Evolutionary conservation across 2,888 invertebrate genomes (phyloP), one percentile per base, ranked within the genome.

Genomic region (Altica lythri): DNA sequence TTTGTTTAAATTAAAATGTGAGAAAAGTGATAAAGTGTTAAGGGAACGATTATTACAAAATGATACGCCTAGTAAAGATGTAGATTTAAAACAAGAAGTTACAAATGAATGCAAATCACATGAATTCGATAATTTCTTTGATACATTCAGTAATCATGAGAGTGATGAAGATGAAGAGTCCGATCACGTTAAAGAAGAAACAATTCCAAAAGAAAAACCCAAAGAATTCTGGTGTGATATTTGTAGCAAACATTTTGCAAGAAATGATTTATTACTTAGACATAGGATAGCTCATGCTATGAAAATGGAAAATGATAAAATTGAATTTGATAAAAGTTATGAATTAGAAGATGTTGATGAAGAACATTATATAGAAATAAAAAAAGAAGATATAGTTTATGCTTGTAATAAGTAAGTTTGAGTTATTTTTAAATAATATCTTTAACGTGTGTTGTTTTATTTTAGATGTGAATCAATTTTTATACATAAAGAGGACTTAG

Each of bases 1-100:
- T 65, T 67, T 74, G 34, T 81, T 81, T 62, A 80, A 80, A 62
- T 66, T 73, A 51, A 73, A 77, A 64, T 80, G 79, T 57, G 77
- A 80, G 59, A 71, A 72, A 42, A 77, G 78, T 2, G 79, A 81
- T 64, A 66, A 61, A 38, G 62, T 68, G 2, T 61, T 81, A 17
- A 68, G 77, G 42, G 67, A 68, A 25, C 66, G 67, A 12, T 42
- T 61, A 16, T 9, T 8, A 22, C 10, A 22, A 9, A 25, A 2
- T 8, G 52, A 45, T 12, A 25, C 40, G n/a, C 53, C 22, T 35
- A 27, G 27, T 16, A 16, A 52, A 19, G 44, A 53, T 17, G 25
- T 14, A 12, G 3, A 14, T 45, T 42, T 61, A 8, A 53, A 59
- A 32, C 38, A 49, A 5, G 54, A 59, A 46, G 46, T 13, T 6